Percentiles rank a stretch among this genome's conserved stretches.
These are phyloP conservation scores for Cercopithecus hamlyni DNA, from an alignment of 2,797 vertebrate species.

Conservation along the genomic window DNA sequence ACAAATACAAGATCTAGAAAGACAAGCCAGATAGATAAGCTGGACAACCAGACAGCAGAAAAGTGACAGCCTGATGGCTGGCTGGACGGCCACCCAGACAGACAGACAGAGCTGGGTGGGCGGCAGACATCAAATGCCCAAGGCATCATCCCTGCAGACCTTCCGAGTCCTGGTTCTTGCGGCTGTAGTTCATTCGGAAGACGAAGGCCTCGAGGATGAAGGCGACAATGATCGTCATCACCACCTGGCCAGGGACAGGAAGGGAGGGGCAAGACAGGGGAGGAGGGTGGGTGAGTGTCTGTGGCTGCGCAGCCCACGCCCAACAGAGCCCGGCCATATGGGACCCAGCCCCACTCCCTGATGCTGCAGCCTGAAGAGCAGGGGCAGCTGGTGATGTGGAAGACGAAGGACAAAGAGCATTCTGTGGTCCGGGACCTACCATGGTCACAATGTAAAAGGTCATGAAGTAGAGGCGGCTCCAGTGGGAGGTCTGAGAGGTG, in stretches of 20 bases:
- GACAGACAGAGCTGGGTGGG: rapidly evolving
- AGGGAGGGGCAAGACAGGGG: background rate
- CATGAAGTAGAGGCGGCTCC: conserved; percentile 99
- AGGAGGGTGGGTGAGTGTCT: rapidly evolving
- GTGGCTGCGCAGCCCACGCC: rapidly evolving
- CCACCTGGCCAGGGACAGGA: conserved; percentile 87
- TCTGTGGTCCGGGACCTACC: conserved; percentile 85
- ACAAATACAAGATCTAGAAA: background rate
- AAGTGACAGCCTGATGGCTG: background rate
- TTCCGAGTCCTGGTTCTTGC: conserved; percentile 94
- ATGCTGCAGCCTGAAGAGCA: rapidly evolving
- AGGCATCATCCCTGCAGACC: conserved; percentile 77
- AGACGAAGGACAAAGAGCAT: rapidly evolving
- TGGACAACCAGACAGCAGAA: background rate
- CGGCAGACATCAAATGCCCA: rapidly evolving
- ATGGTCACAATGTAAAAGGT: conserved; percentile 99
- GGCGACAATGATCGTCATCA: conserved; percentile 98
- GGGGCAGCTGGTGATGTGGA: background rate
- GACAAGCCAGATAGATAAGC: background rate
- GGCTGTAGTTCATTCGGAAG: conserved; percentile 99
- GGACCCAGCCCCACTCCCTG: rapidly evolving
- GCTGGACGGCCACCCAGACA: background rate
- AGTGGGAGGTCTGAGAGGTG: conserved; percentile 96
- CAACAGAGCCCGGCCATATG: rapidly evolving
- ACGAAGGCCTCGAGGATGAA: conserved; percentile 98